Base-by-base conservation (phyloP, 2,888 invertebrate species). In the Scaptomyza tumidula region DNA sequence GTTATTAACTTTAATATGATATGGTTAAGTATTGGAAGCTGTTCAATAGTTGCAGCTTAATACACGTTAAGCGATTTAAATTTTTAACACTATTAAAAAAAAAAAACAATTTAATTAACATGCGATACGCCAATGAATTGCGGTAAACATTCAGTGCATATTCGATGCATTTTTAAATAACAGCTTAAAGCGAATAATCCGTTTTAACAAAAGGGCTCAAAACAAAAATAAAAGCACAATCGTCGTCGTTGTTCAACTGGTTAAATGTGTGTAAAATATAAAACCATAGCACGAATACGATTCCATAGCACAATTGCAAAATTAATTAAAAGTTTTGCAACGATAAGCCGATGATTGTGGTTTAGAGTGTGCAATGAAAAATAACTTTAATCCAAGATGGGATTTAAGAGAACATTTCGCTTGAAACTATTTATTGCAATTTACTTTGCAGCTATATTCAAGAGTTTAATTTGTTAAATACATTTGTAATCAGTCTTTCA, bases 51-150 rank as follows among this genome's bases (percentile, higher is more conserved):
- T 27, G 33, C 11, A 14, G 29, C 5, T 41, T n/a, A 43, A 33
- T 44, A 3, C 13, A 5, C 29, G 14, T 48, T 48, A 11, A 43
- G 24, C 6, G 37, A 44, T 33, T n/a, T n/a, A n/a, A n/a, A n/a
- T n/a, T n/a, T n/a, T n/a, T 13, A 16, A 27, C 13, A 45, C 4
- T 24, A 41, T 33, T 50, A 27, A 52, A 41, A 39, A 53, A 37
- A n/a, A 37, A 41, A 41, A 41, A 41, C 45, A 54, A 62, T 65
- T 69, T 52, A 63, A 78, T 76, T 74, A 63, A 69, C 59, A 54
- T 29, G 41, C 33, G 54, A 58, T 62, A 46, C 13, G 9, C 56
- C 11, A 14, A 19, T 13, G 9, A 9, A 53, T 46, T 60, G 63
- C 35, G 58, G 55, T 45, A 14, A 63, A 59, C 27, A 56, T 59